These are phyloP conservation scores for Acanthoscelides obtectus DNA, from an alignment of 2,888 invertebrate species.

Conservation along the genomic window DNA sequence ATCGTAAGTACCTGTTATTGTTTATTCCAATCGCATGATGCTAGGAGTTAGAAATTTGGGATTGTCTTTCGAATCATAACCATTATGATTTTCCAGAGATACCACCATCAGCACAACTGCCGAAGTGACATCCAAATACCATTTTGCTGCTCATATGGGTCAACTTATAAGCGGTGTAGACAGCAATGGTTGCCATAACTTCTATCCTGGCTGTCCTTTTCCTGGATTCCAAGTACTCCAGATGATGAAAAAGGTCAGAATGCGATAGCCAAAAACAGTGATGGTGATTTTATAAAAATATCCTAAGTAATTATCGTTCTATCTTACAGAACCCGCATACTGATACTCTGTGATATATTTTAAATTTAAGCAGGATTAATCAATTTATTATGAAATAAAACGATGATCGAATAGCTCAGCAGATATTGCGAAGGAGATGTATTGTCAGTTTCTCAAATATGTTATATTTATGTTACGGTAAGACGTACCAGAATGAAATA, in stretches of 20 bases:
- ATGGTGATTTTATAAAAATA: no score
- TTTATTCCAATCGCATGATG: no score
- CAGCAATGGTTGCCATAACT: conserved; percentile 63
- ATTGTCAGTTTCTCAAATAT: no score
- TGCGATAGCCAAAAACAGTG: conserved; percentile 31
- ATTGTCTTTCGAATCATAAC: neutral
- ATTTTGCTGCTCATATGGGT: conserved; percentile 66
- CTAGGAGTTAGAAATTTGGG: no score
- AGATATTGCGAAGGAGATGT: no score
- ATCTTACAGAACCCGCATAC: neutral
- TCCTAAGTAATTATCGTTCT: no score
- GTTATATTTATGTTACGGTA: no score
- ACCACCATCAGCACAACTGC: conserved; percentile 59
- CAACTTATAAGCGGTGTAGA: conserved; percentile 61
- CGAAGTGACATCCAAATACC: conserved; percentile 60
- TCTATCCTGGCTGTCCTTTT: conserved; percentile 61
- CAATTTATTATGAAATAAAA: no score
- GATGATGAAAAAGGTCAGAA: conserved; percentile 59
- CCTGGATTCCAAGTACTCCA: conserved; percentile 58
- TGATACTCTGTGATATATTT: neutral
- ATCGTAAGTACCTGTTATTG: no score
- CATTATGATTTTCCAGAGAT: conserved; percentile 48
- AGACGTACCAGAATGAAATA: no score
- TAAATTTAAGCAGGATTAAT: neutral
- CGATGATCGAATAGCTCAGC: no score